Evolutionary conservation across 1,140 invertebrate genomes (phyloP).

Genomic region (Heliconius eleuchia): DNA sequence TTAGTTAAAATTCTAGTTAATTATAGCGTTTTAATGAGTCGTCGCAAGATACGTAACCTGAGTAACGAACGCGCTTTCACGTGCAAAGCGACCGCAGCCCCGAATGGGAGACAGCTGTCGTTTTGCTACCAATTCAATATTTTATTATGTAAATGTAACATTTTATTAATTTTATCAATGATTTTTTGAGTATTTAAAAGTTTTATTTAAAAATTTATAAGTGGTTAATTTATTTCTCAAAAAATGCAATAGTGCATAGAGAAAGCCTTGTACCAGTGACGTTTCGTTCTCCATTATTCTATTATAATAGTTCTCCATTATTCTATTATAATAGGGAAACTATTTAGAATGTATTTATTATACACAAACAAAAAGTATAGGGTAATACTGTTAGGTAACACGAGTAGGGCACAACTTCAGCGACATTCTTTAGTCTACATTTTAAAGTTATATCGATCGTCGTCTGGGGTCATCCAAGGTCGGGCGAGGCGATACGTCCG

Average conservation of each 20-base stretch:
- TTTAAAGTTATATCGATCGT: not conserved
- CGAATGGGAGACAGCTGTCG: not conserved
- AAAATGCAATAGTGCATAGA: no score
- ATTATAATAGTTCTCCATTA: no score
- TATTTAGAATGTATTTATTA: no score
- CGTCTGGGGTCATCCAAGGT: slow-evolving; percentile 13
- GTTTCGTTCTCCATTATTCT: no score
- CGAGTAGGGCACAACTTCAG: not conserved
- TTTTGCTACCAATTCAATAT: not conserved
- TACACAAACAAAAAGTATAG: not conserved
- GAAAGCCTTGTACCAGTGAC: no score
- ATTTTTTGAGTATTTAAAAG: no score
- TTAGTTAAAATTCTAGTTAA: slow-evolving; percentile 5
- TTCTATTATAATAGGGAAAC: no score
- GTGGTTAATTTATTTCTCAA: no score
- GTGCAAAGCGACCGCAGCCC: not conserved
- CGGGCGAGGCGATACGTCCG: not conserved
- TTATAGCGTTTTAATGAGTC: not conserved
- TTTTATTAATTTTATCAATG: not conserved
- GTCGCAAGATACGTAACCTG: not conserved
- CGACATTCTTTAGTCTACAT: slow-evolving; percentile 12
- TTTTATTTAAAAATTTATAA: no score
- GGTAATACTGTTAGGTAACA: no score
- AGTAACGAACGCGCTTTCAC: not conserved
- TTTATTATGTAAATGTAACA: not conserved